Evolutionary conservation across 2,797 vertebrate species (phyloP).

Genomic region (Oreortyx pictus): DNA sequence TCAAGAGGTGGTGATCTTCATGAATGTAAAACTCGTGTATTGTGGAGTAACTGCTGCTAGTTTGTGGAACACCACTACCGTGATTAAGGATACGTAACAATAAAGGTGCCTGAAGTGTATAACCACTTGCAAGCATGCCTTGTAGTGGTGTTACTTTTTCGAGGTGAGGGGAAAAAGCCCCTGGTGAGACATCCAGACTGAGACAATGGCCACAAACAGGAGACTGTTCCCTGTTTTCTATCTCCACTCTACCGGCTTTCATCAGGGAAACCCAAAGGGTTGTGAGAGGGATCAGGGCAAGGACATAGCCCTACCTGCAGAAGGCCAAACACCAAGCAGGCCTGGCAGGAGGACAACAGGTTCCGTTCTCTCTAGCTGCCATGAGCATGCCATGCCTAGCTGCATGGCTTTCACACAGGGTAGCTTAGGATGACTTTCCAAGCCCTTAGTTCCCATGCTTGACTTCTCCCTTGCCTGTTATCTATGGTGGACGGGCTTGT

Average conservation of each 20-base stretch:
- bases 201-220: neutral
- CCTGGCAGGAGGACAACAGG: neutral
- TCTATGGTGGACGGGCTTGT: neutral
- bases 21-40: neutral
- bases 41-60: neutral
- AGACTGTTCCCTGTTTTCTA: neutral
- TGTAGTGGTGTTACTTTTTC: neutral
- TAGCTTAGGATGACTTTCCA: neutral
- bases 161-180: neutral
- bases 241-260: neutral
- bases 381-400: neutral
- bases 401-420: neutral
- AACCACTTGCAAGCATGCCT: neutral
- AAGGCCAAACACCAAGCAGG: neutral
- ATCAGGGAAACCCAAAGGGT: neutral
- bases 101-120: neutral
- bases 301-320: neutral
- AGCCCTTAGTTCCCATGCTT: neutral
- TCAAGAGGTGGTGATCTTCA: neutral
- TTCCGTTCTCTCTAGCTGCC: neutral
- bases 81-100: neutral
- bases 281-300: neutral
- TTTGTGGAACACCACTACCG: rapidly evolving
- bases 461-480: neutral
- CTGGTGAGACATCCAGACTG: neutral